Percentiles rank a stretch among this genome's conserved stretches.
These are phyloP conservation scores for Pocillopora meandrina DNA, from an alignment of 92 coral and sea anemone species.

Conservation along the genomic window DNA sequence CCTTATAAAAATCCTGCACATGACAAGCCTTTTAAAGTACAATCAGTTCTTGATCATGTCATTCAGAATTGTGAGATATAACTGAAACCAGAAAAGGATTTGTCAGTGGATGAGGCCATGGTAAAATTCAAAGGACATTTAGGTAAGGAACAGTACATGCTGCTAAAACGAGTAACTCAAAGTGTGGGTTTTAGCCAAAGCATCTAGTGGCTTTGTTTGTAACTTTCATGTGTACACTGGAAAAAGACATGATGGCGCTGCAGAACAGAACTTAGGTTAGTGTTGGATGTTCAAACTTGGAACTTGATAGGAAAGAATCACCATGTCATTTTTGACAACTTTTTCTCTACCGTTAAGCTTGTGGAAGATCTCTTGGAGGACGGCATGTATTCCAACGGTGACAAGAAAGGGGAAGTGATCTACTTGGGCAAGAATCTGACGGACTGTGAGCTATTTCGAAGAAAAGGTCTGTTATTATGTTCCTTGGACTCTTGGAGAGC, in stretches of 20 bases:
- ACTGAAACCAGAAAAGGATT: conserved; percentile 12
- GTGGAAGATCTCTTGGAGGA: no score
- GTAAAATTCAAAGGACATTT: conserved; percentile 13
- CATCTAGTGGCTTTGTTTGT: conserved; percentile 35
- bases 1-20: conserved; percentile 18
- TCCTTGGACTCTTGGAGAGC: not conserved
- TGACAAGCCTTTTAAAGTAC: conserved; percentile 53
- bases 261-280: conserved; percentile 22
- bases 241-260: conserved; percentile 24
- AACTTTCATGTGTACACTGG: conserved; percentile 36
- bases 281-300: not conserved
- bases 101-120: conserved; percentile 33
- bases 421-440: conserved; percentile 40
- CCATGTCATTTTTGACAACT: no score
- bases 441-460: conserved; percentile 10
- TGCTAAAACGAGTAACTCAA: conserved; percentile 20
- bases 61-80: not conserved
- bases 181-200: conserved; percentile 41
- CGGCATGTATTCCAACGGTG: conserved; percentile 2
- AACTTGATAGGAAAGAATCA: no score
- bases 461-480: conserved; percentile 16
- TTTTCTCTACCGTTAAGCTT: no score
- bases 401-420: not conserved
- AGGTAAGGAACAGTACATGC: conserved; percentile 21
- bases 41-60: conserved; percentile 30